A percentile compares a stretch with the other conserved stretches of the same genome.
Evolutionary conservation across 2,113 vertebrate genomes (phyloP).

Genomic region (Sylvietta virens): DNA sequence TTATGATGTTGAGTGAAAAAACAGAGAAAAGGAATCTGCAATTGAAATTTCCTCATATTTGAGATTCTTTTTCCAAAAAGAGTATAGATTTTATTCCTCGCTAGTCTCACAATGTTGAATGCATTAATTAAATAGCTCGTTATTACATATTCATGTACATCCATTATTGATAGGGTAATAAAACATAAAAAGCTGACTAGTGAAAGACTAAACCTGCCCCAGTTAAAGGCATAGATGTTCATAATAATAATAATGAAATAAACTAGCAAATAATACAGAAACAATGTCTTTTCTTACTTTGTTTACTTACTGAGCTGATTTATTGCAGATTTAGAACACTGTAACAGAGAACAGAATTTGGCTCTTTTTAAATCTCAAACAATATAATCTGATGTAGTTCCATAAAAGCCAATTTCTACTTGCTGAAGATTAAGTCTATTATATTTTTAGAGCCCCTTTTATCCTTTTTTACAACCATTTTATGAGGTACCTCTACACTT

Average conservation of each 20-base stretch:
- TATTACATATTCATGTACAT: constrained; percentile 59
- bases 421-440: not conserved
- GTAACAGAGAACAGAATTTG: not conserved
- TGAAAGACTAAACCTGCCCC: constrained; percentile 6
- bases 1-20: not conserved
- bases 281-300: not conserved
- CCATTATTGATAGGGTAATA: constrained; percentile 54
- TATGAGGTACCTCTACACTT: not conserved
- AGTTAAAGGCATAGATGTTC: constrained; percentile 34
- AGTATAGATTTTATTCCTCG: not conserved
- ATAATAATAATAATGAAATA: not conserved
- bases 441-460: not conserved
- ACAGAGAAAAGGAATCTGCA: not conserved
- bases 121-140: constrained; percentile 51
- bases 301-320: not conserved
- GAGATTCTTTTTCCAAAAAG: not conserved
- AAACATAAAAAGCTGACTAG: constrained; percentile 54
- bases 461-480: not conserved
- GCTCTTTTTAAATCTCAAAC: not conserved
- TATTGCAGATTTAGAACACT: not conserved
- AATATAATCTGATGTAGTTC: not conserved
- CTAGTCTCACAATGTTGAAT: not conserved
- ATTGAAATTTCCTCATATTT: not conserved
- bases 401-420: not conserved
- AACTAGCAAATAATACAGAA: not conserved